Conservation (phyloP, 1,140 invertebrate genomes). For the Chrysopa pallens region DNA sequence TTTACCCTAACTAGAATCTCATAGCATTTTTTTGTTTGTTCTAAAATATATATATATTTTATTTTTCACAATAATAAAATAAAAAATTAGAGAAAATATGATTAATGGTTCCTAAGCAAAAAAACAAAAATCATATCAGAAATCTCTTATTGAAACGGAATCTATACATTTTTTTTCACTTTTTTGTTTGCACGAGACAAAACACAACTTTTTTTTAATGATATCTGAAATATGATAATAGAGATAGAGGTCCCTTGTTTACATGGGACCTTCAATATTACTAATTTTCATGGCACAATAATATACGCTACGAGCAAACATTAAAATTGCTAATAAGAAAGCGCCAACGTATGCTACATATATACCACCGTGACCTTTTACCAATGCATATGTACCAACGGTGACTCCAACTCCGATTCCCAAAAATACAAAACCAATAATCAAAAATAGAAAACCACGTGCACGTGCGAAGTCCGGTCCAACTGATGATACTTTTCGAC, state of each 20-base stretch:
- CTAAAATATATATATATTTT: too few species aligned
- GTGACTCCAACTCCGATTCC: slow-evolving; percentile 66
- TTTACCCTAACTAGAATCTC: too few species aligned
- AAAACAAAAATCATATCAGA: too few species aligned
- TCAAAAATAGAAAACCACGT: slow-evolving; percentile 62
- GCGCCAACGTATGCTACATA: slow-evolving; percentile 70
- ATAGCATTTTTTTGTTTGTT: too few species aligned
- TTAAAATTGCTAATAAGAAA: slow-evolving; percentile 53
- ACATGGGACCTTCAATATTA: slow-evolving; percentile 66
- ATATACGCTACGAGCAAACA: slow-evolving; percentile 63
- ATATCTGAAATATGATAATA: too few species aligned
- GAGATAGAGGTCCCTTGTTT: slow-evolving; percentile 13
- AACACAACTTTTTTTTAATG: too few species aligned
- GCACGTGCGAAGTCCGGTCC: slow-evolving; percentile 65
- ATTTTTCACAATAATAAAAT: too few species aligned
- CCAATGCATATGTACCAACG: slow-evolving; percentile 32
- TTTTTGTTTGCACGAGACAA: too few species aligned
- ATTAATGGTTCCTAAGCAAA: too few species aligned
- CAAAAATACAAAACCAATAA: slow-evolving; percentile 51
- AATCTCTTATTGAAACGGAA: too few species aligned
- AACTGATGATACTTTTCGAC: slow-evolving; percentile 83
- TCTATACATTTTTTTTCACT: too few species aligned
- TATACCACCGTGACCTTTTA: slow-evolving; percentile 48
- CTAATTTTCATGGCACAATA: slow-evolving; percentile 83
- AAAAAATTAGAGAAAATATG: too few species aligned